Evolutionary conservation across 2,113 vertebrate genomes (phyloP).

Genomic region (Picathartes gymnocephalus): DNA sequence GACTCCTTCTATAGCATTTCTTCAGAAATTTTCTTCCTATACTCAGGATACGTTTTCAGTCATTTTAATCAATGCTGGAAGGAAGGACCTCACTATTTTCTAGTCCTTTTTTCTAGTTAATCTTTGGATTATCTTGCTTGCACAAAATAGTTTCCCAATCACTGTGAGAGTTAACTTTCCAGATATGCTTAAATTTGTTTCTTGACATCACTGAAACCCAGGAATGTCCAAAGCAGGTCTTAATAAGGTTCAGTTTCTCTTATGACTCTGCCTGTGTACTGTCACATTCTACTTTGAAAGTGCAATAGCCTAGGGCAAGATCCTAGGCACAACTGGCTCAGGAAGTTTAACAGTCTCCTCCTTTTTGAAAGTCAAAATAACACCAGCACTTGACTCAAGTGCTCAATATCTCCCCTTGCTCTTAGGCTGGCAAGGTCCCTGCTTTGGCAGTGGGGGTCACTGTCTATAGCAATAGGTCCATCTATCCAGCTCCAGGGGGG

Average conservation of each 20-base stretch:
- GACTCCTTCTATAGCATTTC: background rate
- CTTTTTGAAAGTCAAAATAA: background rate
- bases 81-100: background rate
- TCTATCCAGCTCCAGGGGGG: background rate
- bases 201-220: background rate
- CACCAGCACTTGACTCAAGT: background rate
- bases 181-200: background rate
- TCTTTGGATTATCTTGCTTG: background rate
- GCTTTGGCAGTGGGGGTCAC: background rate
- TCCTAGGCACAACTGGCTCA: background rate
- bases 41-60: background rate
- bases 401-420: background rate
- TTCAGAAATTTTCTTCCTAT: background rate
- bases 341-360: background rate
- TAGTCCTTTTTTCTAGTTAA: background rate
- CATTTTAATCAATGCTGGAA: background rate
- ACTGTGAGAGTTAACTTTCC: background rate
- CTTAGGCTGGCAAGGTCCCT: background rate
- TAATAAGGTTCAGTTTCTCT: background rate
- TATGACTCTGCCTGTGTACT: background rate
- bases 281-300: background rate
- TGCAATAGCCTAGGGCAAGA: background rate
- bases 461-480: background rate
- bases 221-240: background rate
- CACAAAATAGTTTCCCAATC: background rate